Evolutionary conservation across 2,797 vertebrate genomes (phyloP).

Genomic region (Scolopax bukidnonensis): DNA sequence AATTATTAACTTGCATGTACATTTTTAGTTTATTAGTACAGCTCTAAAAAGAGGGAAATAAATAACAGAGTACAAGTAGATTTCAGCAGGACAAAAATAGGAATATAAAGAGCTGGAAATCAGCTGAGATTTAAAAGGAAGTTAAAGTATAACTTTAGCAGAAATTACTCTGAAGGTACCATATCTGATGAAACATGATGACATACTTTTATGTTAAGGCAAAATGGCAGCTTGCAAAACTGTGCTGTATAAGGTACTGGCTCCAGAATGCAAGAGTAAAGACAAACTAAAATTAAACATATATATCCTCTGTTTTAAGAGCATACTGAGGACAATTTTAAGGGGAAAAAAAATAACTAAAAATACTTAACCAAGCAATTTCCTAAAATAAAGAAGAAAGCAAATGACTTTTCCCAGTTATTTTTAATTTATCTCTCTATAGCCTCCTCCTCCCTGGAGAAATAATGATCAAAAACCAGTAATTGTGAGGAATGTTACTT

Average conservation of each 20-base stretch:
- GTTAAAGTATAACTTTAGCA: not conserved
- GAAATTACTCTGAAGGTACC: not conserved
- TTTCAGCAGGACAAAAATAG: not conserved
- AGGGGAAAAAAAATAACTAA: not conserved
- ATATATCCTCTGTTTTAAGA: constrained; percentile 13
- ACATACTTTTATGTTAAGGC: not conserved
- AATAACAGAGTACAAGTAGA: not conserved
- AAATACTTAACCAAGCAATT: not conserved
- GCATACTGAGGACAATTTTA: not conserved
- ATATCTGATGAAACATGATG: not conserved
- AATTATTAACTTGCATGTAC: not conserved
- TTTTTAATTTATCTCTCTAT: constrained; percentile 53
- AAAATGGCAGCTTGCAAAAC: constrained; percentile 13
- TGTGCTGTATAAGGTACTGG: not conserved
- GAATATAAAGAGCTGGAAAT: constrained; percentile 16
- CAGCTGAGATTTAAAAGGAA: constrained; percentile 32
- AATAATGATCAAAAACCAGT: constrained; percentile 23
- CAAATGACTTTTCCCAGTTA: constrained; percentile 4
- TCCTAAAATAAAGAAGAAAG: not conserved
- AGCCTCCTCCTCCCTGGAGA: not conserved
- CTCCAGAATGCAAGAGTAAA: not conserved
- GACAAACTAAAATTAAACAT: constrained; percentile 32
- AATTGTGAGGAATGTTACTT: constrained; percentile 29
- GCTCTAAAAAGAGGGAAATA: not conserved
- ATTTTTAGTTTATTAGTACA: constrained; percentile 8